A percentile compares a stretch with the other conserved stretches of the same genome.
phyloP scores from a whole-genome alignment of 1,140 invertebrate species.

The Cryptotermes secundus region DNA sequence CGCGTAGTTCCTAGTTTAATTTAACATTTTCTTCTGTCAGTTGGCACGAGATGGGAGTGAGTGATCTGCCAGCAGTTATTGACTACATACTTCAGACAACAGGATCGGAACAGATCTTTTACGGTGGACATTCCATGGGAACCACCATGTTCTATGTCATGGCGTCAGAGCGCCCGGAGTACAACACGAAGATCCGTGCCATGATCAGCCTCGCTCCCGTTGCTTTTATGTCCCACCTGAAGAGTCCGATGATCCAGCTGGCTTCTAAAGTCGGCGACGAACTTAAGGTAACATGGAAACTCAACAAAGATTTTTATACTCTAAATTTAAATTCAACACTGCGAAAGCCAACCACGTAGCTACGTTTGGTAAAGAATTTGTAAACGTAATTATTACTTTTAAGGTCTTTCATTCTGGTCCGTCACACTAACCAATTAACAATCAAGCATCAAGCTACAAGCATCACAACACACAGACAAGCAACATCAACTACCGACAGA shows the following conservation, averaged over 20 bases:
- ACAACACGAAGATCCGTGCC: conserved; percentile 55
- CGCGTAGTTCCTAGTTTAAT: no score
- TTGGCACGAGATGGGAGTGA: conserved; percentile 60
- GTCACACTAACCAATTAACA: no score
- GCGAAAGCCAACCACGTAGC: no score
- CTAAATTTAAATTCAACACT: no score
- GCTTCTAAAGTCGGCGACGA: conserved; percentile 48
- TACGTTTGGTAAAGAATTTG: no score
- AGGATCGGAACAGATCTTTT: conserved; percentile 47
- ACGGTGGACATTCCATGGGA: conserved; percentile 68
- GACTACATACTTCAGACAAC: conserved; percentile 55
- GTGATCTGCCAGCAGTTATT: conserved; percentile 59
- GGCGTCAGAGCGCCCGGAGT: conserved; percentile 52
- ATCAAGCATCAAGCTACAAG: no score
- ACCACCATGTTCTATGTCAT: conserved; percentile 57
- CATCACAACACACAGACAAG: no score
- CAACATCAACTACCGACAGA: no score
- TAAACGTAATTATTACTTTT: no score
- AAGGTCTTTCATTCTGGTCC: no score
- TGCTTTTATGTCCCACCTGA: conserved; percentile 66
- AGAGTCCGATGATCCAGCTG: conserved; percentile 63
- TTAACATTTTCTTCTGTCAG: conserved; percentile 34
- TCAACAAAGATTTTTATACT: no score
- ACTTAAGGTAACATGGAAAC: not conserved
- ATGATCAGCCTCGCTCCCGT: conserved; percentile 74